These are phyloP conservation scores for Ascidia mentula DNA, from an alignment of 23 tunicate genomes.

Conservation along the genomic window DNA sequence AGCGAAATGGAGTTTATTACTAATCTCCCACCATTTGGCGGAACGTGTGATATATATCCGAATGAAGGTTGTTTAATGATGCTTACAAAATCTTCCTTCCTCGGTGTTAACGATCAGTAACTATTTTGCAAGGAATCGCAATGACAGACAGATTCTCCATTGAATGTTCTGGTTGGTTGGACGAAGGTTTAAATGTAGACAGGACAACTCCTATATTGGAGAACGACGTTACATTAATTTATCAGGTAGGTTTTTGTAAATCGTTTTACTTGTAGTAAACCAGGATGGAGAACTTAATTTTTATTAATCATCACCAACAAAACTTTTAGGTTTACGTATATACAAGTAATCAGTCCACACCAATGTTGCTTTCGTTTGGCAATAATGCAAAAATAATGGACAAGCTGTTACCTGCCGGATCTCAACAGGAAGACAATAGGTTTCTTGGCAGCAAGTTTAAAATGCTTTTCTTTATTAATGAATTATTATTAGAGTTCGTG, in stretches of 20 bases:
- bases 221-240: conserved; percentile 33
- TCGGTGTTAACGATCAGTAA: no score
- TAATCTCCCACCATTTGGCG: conserved; percentile 69
- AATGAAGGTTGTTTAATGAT: conserved; percentile 28
- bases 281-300: neutral
- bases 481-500: conserved; percentile 71
- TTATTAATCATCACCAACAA: no score
- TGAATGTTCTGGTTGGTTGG: conserved; percentile 56
- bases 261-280: neutral
- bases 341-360: neutral
- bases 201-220: conserved; percentile 25
- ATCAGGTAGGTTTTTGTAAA: conserved; percentile 29
- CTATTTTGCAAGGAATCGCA: conserved; percentile 37
- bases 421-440: conserved; percentile 46
- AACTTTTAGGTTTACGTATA: neutral
- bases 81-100: neutral
- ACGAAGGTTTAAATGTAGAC: conserved; percentile 76
- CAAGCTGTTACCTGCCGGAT: conserved; percentile 62
- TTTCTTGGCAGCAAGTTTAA: no score
- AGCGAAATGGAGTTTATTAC: conserved; percentile 43
- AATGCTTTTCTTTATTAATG: no score
- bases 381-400: conserved; percentile 30
- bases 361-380: conserved; percentile 45
- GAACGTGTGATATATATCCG: conserved; percentile 50
- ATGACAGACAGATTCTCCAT: conserved; percentile 56